phyloP scores from a whole-genome alignment of 2,797 vertebrate species.

The Ctenopoma multispine region DNA sequence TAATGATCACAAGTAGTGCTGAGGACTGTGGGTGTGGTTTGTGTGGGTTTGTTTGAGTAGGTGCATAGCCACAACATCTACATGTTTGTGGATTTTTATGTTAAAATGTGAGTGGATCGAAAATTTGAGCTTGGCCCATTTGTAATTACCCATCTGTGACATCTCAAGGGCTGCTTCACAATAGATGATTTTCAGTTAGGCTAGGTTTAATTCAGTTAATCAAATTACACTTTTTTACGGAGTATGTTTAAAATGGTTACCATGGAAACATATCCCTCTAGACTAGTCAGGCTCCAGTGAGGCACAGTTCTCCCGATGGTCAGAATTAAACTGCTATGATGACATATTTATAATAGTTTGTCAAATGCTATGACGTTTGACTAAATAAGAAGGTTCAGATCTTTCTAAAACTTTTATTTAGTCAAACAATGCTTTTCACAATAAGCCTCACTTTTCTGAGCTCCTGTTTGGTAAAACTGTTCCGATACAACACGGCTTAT shows the following conservation, averaged over 20 bases:
- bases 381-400: not conserved
- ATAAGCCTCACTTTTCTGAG: not conserved
- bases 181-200: not conserved
- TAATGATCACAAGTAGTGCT: conserved; percentile 2
- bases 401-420: not conserved
- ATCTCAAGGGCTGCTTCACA: conserved; percentile 9
- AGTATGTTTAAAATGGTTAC: conserved; percentile 4
- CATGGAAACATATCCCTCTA: not conserved
- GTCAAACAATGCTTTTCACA: conserved; percentile 8
- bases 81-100: conserved; percentile 9
- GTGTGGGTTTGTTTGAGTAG: conserved; percentile 10
- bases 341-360: not conserved
- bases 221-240: not conserved
- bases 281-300: not conserved
- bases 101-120: not conserved
- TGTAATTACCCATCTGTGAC: not conserved
- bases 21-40: conserved; percentile 7
- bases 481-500: too few relatives aligned
- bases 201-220: conserved; percentile 8
- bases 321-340: not conserved
- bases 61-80: conserved; percentile 3
- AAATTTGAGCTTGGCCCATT: not conserved
- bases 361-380: not conserved
- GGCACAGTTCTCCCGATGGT: not conserved
- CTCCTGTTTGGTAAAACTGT: not conserved